Evolutionary conservation across 2,888 invertebrate genomes (phyloP).

Genomic region (Capitulum mitella): DNA sequence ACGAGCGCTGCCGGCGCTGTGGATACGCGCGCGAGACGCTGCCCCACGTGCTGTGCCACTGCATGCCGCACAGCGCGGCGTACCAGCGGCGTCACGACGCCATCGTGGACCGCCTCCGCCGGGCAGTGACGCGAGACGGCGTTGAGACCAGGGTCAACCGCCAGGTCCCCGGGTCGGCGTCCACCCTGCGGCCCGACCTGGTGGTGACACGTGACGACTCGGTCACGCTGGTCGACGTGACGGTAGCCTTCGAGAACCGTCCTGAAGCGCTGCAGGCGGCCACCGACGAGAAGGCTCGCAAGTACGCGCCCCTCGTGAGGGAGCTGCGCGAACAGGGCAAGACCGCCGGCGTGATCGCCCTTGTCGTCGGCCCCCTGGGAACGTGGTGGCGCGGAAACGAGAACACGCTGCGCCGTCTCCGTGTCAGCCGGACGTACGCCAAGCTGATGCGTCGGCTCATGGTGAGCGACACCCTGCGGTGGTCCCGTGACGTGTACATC

Average conservation of each 20-base stretch:
- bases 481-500: constrained; percentile 41
- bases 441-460: constrained; percentile 38
- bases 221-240: background rate
- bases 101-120: background rate
- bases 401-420: background rate
- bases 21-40: too few species aligned
- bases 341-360: background rate
- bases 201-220: background rate
- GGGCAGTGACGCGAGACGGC: background rate
- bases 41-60: too few species aligned
- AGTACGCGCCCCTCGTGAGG: background rate
- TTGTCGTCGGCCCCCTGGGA: background rate
- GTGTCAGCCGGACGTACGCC: constrained; percentile 33
- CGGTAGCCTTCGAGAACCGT: background rate
- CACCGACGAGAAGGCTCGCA: background rate
- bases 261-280: background rate
- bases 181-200: background rate
- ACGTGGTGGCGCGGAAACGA: background rate
- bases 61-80: too few species aligned
- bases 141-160: background rate
- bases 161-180: background rate
- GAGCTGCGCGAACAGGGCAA: background rate
- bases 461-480: constrained; percentile 39
- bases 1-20: too few species aligned
- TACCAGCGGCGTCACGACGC: too few species aligned